These are phyloP conservation scores for Holothuria leucospilota DNA, from an alignment of 53 echinoderm and acorn worm genomes.

Conservation along the genomic window DNA sequence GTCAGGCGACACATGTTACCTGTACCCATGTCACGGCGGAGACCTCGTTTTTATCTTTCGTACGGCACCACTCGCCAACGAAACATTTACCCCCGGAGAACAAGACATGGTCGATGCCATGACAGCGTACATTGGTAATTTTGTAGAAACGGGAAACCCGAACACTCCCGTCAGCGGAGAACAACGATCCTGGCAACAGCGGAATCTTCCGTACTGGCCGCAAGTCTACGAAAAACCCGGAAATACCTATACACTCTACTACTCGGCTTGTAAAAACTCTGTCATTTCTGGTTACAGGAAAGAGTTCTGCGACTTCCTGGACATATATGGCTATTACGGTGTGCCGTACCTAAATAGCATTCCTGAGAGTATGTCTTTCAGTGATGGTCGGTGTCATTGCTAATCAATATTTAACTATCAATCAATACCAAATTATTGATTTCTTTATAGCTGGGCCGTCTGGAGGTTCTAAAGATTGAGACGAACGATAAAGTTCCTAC, in stretches of 20 bases:
- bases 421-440: too few species aligned
- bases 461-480: too few species aligned
- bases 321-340: constrained; percentile 1
- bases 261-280: neutral
- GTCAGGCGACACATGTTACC: neutral
- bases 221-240: neutral
- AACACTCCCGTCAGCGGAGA: neutral
- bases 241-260: constrained; percentile 14
- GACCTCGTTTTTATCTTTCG: constrained; percentile 21
- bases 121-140: constrained; percentile 34
- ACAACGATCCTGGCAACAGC: neutral
- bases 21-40: constrained; percentile 16
- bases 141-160: constrained; percentile 14
- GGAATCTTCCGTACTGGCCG: constrained; percentile 3
- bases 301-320: constrained; percentile 21
- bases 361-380: neutral
- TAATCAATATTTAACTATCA: too few species aligned
- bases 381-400: too few species aligned
- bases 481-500: too few species aligned
- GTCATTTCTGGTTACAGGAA: neutral
- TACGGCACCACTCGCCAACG: neutral
- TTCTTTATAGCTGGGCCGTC: too few species aligned
- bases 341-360: constrained; percentile 6
- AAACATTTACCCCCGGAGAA: neutral
- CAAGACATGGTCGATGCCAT: constrained; percentile 21